phyloP scores from a whole-genome alignment of 2,797 vertebrate species.

The Glyptemys insculpta region DNA sequence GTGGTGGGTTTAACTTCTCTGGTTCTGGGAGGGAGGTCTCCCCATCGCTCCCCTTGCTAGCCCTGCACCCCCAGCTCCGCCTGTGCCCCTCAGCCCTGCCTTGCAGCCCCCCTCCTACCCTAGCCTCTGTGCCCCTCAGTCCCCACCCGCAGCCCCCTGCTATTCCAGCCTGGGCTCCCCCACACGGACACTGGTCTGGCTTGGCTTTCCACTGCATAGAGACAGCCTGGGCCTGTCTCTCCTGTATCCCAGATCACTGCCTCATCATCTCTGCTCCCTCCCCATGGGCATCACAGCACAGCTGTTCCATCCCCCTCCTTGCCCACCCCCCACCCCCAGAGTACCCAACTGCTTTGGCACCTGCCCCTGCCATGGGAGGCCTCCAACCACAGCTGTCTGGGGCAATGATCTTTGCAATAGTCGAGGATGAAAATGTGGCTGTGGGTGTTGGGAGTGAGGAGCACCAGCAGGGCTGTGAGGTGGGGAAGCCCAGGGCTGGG shows the following conservation, averaged over 20 bases:
- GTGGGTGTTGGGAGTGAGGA: neutral
- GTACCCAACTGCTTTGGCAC: neutral
- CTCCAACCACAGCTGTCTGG: neutral
- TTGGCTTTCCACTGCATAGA: neutral
- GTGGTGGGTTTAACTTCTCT: slow-evolving; percentile 31
- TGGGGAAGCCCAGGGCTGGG: neutral
- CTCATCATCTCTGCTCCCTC: neutral
- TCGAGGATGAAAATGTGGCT: neutral
- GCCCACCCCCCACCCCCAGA: neutral
- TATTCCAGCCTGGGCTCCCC: neutral
- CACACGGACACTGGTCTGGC: neutral
- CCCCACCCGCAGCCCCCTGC: neutral
- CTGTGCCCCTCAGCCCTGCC: neutral
- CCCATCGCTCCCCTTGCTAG: neutral
- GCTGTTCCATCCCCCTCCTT: neutral
- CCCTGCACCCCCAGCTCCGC: neutral
- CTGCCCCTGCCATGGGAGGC: neutral
- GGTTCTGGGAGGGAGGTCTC: neutral
- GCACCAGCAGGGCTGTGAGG: neutral
- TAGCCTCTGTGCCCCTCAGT: neutral
- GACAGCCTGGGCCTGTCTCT: neutral
- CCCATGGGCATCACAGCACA: neutral
- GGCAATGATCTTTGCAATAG: neutral
- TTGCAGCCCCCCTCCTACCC: neutral
- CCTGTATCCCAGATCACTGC: neutral